Evolutionary conservation across 2,797 vertebrate genomes (phyloP).

Genomic region (Eulemur rubriventer): DNA sequence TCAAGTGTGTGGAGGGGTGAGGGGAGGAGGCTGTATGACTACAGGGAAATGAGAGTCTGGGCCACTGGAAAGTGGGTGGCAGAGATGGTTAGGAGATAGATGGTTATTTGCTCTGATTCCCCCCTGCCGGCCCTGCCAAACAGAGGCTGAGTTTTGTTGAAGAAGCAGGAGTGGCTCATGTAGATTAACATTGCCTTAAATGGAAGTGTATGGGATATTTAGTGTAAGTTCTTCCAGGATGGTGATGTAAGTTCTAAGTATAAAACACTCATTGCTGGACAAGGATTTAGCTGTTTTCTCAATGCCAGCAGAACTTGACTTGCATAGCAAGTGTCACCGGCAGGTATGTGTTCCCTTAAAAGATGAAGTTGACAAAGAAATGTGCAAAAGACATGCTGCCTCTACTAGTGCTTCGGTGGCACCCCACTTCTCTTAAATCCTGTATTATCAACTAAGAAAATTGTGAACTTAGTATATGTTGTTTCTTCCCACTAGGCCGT

Average conservation of each 20-base stretch:
- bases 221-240: not conserved
- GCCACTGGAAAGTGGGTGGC: not conserved
- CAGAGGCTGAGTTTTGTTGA: not conserved
- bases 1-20: not conserved
- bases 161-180: not conserved
- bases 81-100: not conserved
- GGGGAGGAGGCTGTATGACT: not conserved
- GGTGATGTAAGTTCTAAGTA: not conserved
- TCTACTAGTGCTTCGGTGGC: not conserved
- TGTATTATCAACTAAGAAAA: not conserved
- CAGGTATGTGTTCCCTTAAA: not conserved
- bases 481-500: not conserved
- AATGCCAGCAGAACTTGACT: not conserved
- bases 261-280: not conserved
- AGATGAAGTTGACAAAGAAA: not conserved
- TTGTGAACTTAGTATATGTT: not conserved
- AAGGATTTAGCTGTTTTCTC: constrained; percentile 11
- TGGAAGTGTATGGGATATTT: not conserved
- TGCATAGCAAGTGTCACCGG: not conserved
- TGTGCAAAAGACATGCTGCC: not conserved
- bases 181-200: not conserved
- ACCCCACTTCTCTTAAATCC: not conserved
- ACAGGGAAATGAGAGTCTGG: not conserved
- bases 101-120: not conserved
- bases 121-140: not conserved